A percentile compares a stretch with the other conserved stretches of the same genome.
Evolutionary conservation across 2,113 vertebrate genomes (phyloP).

Genomic region (Manacus vitellinus): DNA sequence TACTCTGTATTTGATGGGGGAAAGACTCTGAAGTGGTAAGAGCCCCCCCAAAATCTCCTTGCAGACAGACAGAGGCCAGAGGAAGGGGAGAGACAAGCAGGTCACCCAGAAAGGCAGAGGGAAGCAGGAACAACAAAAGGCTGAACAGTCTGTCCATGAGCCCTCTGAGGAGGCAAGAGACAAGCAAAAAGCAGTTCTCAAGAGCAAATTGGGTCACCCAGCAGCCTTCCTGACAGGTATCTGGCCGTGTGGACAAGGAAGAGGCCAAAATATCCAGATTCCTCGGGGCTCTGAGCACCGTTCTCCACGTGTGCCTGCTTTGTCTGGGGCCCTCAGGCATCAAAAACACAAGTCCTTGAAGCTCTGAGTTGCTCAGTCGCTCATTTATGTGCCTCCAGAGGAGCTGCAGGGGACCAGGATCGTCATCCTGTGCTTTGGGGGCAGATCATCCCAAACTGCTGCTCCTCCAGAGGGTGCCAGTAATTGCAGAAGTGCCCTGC

Average conservation of each 20-base stretch:
- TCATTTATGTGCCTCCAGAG: not conserved
- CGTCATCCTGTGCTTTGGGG: not conserved
- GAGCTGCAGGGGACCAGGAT: not conserved
- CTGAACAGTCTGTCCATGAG: accelerated
- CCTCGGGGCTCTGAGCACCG: not conserved
- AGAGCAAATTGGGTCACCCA: accelerated
- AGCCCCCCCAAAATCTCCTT: not conserved
- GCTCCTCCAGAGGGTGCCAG: not conserved
- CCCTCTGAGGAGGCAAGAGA: not conserved
- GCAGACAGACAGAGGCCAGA: not conserved
- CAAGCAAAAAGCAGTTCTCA: not conserved
- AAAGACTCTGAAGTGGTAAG: not conserved
- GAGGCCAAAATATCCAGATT: not conserved
- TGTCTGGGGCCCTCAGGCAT: not conserved
- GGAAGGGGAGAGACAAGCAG: not conserved
- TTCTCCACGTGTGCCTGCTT: accelerated
- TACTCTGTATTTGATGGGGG: not conserved
- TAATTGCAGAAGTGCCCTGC: not conserved
- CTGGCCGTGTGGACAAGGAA: not conserved
- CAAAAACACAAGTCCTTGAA: not conserved
- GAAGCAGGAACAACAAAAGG: not conserved
- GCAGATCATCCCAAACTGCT: not conserved
- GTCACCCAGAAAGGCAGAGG: not conserved
- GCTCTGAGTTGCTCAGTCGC: not conserved
- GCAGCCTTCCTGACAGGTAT: not conserved